Conservation (phyloP, 2,888 invertebrate genomes). For the Polydrusus pterygomalis region DNA sequence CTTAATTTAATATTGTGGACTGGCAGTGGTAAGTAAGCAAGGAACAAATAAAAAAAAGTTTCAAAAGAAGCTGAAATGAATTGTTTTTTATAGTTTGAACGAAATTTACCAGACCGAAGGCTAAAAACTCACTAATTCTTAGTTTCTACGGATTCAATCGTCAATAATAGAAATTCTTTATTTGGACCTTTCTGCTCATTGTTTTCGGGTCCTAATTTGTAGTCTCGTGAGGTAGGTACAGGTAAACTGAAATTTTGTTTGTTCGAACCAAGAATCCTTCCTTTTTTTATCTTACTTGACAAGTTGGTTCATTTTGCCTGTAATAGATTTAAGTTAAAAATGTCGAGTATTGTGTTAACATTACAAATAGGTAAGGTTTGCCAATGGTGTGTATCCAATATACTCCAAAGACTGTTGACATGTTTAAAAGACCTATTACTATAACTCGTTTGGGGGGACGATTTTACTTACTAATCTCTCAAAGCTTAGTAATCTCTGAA, state of each 20-base stretch:
- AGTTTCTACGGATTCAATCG: no score
- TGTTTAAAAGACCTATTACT: neutral
- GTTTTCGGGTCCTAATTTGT: constrained; percentile 29
- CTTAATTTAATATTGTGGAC: no score
- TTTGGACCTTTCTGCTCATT: neutral
- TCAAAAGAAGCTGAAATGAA: no score
- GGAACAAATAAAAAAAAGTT: no score
- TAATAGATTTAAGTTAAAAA: constrained; percentile 27
- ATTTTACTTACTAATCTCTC: no score
- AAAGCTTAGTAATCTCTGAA: no score
- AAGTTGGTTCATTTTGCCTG: neutral
- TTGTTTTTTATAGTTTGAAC: no score
- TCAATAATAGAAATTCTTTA: neutral
- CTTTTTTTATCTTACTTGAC: neutral
- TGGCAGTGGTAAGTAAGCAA: no score
- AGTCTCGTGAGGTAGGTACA: neutral
- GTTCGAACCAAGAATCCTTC: no score
- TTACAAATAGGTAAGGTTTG: constrained; percentile 32
- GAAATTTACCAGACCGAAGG: no score
- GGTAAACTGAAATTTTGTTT: neutral
- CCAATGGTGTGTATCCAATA: constrained; percentile 18
- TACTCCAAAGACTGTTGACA: constrained; percentile 7
- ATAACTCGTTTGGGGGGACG: no score
- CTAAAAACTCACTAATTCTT: no score
- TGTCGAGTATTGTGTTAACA: constrained; percentile 22